phyloP scores from a whole-genome alignment of 2,113 vertebrate species.

The Trematocara zebra region DNA sequence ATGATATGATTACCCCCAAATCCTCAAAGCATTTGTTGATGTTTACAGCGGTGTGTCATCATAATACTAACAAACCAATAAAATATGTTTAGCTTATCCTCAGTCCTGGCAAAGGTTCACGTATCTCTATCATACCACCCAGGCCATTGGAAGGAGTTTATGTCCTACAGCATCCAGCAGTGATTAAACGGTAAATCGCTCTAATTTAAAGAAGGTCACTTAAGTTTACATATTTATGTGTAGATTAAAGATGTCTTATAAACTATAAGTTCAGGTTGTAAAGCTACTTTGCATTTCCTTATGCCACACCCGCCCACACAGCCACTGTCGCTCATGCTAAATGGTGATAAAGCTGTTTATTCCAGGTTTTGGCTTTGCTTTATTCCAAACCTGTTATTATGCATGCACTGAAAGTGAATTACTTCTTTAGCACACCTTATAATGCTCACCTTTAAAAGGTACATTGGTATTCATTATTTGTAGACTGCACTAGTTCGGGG shows the following conservation, averaged over 20 bases:
- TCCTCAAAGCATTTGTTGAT: constrained; percentile 48
- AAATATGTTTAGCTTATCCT: constrained; percentile 38
- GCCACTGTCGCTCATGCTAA: neutral
- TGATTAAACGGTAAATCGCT: constrained; percentile 24
- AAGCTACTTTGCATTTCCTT: neutral
- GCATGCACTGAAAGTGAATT: neutral
- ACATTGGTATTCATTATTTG: neutral
- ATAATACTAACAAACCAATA: constrained; percentile 22
- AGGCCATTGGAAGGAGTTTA: constrained; percentile 18
- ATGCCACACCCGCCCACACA: neutral
- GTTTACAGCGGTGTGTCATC: constrained; percentile 56
- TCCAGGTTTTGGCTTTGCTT: neutral
- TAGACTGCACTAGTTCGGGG: neutral
- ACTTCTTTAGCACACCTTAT: neutral
- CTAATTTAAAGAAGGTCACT: constrained; percentile 4
- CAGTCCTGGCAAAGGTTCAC: constrained; percentile 17
- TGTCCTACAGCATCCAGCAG: constrained; percentile 16
- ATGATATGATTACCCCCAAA: constrained; percentile 50
- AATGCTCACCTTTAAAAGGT: neutral
- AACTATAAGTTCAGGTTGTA: neutral
- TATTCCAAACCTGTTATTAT: neutral
- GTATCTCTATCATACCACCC: neutral
- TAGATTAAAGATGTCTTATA: neutral
- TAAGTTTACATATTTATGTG: neutral
- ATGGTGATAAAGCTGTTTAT: neutral